Percentiles rank a stretch among this genome's conserved stretches.
Evolutionary conservation across 1,140 invertebrate genomes (phyloP).

Genomic region (Lasioglossum baleicum): DNA sequence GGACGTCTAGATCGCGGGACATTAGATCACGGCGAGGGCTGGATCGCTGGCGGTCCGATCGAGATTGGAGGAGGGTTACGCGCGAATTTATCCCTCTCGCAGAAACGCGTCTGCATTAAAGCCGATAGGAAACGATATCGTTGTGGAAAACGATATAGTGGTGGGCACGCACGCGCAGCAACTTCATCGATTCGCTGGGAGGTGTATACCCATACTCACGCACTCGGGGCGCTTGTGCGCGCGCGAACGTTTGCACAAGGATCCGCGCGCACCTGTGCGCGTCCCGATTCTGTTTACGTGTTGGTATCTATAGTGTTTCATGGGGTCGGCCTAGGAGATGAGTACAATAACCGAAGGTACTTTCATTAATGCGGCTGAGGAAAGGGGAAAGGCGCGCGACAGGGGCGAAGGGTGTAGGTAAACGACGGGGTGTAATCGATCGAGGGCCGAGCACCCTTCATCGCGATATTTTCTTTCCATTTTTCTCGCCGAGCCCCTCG

Average conservation of each 20-base stretch:
- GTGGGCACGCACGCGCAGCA: too few species aligned
- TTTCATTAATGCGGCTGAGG: constrained; percentile 41
- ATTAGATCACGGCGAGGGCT: not conserved
- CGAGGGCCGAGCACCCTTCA: constrained; percentile 28
- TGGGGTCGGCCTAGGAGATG: constrained; percentile 17
- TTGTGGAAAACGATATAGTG: constrained; percentile 46
- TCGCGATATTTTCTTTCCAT: constrained; percentile 48
- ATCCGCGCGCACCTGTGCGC: constrained; percentile 36
- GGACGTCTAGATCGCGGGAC: too few species aligned
- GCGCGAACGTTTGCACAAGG: constrained; percentile 36
- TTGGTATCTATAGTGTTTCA: constrained; percentile 25
- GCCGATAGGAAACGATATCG: constrained; percentile 45
- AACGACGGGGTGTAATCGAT: constrained; percentile 46
- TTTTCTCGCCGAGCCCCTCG: constrained; percentile 16
- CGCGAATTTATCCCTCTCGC: not conserved
- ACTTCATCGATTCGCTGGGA: too few species aligned
- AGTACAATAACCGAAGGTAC: constrained; percentile 36
- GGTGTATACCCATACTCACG: too few species aligned
- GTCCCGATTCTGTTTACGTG: constrained; percentile 42
- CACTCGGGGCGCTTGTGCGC: not conserved
- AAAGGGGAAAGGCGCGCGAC: constrained; percentile 14
- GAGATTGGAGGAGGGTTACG: not conserved
- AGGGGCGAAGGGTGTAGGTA: constrained; percentile 42
- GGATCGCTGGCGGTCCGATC: not conserved
- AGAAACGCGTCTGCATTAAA: constrained; percentile 20